Evolutionary conservation across 1,140 invertebrate species (phyloP).

Genomic region (Teleogryllus occipitalis): DNA sequence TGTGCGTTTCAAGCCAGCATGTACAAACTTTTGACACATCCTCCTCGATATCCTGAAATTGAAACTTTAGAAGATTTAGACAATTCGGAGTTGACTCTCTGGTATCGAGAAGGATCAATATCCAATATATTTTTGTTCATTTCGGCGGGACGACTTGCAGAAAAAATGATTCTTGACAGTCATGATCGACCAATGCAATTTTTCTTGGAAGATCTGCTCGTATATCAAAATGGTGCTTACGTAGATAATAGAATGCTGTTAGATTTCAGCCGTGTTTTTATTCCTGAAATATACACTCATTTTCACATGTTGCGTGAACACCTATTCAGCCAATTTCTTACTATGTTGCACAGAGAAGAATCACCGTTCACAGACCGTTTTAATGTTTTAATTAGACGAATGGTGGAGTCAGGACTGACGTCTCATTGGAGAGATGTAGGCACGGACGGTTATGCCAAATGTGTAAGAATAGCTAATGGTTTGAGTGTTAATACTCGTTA

Average conservation of each 20-base stretch:
- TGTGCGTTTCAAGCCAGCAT: not conserved
- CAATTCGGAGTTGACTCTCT: not conserved
- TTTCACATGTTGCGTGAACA: not conserved
- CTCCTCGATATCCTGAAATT: not conserved
- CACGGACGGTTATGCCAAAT: too few species aligned
- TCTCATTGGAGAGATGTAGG: too few species aligned
- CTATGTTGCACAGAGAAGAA: not conserved
- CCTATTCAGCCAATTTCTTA: not conserved
- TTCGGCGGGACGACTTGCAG: not conserved
- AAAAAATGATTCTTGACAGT: not conserved
- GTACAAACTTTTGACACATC: not conserved
- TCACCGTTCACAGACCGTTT: not conserved
- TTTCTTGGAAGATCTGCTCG: not conserved
- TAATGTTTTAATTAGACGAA: not conserved
- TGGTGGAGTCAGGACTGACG: not conserved
- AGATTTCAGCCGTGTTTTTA: not conserved
- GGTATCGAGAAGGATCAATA: not conserved
- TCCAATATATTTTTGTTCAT: not conserved
- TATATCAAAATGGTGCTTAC: not conserved
- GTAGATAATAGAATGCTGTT: not conserved
- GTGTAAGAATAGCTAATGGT: too few species aligned
- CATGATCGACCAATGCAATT: not conserved
- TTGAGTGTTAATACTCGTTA: too few species aligned
- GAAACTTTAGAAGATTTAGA: not conserved
- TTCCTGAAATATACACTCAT: not conserved